These are phyloP conservation scores for Siderastrea radians DNA, from an alignment of 92 coral and sea anemone species.

Conservation along the genomic window DNA sequence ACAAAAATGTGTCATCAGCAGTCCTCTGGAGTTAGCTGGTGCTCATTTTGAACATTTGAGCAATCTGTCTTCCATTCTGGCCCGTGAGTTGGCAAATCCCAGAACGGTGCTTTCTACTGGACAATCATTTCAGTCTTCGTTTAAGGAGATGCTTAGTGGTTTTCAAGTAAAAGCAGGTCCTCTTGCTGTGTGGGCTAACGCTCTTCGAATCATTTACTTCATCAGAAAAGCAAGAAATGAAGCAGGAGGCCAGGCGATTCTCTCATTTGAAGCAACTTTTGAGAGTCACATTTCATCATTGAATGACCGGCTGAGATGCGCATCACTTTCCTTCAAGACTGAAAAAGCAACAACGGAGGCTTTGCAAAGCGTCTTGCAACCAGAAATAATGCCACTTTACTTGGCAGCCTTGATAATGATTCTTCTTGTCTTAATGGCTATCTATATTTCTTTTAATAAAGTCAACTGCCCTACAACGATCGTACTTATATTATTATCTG, in stretches of 20 bases:
- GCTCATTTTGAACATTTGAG: constrained; percentile 4
- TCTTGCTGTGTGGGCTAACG: constrained; percentile 10
- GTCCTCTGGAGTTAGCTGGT: constrained; percentile 50
- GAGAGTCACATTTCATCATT: not conserved
- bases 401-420: not conserved
- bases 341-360: not conserved
- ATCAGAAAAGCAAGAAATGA: not conserved
- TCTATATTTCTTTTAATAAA: not conserved
- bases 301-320: not conserved
- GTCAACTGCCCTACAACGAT: not conserved
- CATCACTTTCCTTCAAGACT: constrained; percentile 22
- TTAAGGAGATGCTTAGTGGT: not conserved
- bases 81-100: not conserved
- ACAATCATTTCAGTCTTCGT: constrained; percentile 2
- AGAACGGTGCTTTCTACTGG: constrained; percentile 21
- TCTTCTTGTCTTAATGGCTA: not conserved
- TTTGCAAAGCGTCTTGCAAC: not conserved
- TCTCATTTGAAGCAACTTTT: constrained; percentile 11
- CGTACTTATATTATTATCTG: not conserved
- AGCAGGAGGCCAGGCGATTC: not conserved
- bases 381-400: not conserved
- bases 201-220: constrained; percentile 33
- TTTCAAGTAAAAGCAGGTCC: not conserved
- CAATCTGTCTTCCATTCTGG: constrained; percentile 20
- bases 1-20: constrained; percentile 17